These are phyloP conservation scores for Cavia porcellus DNA, from an alignment of 2,113 vertebrate species.

Conservation along the genomic window DNA sequence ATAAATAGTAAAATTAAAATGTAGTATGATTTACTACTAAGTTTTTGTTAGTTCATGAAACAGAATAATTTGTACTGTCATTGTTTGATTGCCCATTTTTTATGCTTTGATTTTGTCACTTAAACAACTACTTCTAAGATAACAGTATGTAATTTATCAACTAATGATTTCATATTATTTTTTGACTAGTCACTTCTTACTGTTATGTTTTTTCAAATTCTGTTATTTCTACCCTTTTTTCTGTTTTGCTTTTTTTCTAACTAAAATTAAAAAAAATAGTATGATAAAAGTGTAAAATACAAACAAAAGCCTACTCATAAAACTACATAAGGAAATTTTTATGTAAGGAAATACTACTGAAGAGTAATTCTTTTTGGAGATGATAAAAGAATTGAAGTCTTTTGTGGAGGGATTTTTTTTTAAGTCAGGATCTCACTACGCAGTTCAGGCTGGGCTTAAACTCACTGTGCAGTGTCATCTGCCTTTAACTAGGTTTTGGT, in stretches of 20 bases:
- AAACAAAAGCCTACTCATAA: neutral
- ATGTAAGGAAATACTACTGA: neutral
- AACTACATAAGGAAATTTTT: neutral
- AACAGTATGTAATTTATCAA: too few species aligned
- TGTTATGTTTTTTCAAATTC: too few species aligned
- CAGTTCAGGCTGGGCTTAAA: neutral
- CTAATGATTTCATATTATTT: too few species aligned
- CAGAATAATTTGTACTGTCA: too few species aligned
- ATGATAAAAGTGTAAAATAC: neutral
- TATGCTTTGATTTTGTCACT: too few species aligned
- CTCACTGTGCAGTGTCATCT: neutral
- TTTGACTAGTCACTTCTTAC: too few species aligned
- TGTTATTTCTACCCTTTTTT: too few species aligned
- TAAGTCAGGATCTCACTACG: neutral
- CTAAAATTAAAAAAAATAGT: neutral
- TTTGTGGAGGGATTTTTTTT: neutral
- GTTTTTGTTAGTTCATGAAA: too few species aligned
- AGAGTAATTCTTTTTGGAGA: neutral
- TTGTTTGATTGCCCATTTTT: too few species aligned
- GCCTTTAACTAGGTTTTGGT: neutral
- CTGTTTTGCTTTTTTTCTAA: too few species aligned
- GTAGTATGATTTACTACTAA: neutral
- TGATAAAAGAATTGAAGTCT: neutral
- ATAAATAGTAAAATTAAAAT: neutral
- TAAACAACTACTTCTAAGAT: too few species aligned